Evolutionary conservation across 2,797 vertebrate genomes (phyloP).

Genomic region (Petrocephalus schoutedeni): DNA sequence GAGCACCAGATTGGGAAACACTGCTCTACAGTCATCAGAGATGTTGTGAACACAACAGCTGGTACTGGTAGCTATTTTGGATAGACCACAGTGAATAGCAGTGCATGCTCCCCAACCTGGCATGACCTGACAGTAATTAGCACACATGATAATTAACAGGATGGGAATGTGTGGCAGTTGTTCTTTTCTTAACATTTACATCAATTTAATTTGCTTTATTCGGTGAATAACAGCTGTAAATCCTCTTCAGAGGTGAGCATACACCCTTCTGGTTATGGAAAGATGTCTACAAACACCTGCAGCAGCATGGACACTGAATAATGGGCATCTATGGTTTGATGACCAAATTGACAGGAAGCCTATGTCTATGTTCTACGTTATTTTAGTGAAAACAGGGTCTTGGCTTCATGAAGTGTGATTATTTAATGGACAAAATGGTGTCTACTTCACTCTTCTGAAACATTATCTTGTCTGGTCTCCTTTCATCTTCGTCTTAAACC

Average conservation of each 20-base stretch:
- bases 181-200: background rate
- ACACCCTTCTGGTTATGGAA: background rate
- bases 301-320: background rate
- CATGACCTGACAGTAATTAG: background rate
- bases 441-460: background rate
- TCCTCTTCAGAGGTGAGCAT: background rate
- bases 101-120: background rate
- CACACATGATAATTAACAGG: background rate
- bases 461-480: background rate
- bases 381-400: background rate
- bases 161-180: background rate
- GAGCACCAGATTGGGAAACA: background rate
- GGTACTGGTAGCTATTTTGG: background rate
- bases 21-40: background rate
- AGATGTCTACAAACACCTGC: background rate
- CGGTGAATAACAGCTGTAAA: background rate
- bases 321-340: background rate
- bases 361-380: background rate
- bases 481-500: background rate
- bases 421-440: background rate
- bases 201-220: background rate
- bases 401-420: background rate
- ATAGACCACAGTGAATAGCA: background rate
- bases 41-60: background rate
- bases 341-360: background rate